Evolutionary conservation across 2,113 vertebrate genomes (phyloP).

Genomic region (Fregetta grallaria): DNA sequence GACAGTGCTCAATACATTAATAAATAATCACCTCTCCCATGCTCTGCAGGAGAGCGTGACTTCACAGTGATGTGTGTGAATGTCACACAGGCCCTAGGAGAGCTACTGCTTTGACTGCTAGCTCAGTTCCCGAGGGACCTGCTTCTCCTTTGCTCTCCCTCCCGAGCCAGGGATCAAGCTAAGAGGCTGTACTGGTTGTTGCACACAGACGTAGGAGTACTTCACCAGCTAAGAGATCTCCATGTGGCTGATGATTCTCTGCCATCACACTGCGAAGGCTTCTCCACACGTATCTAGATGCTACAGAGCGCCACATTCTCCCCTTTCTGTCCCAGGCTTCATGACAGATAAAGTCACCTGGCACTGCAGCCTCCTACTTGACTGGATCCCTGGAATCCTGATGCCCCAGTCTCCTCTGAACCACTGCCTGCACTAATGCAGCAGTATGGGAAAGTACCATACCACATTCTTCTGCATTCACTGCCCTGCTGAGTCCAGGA

Average conservation of each 20-base stretch:
- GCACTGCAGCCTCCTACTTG: background rate
- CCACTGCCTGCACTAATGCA: background rate
- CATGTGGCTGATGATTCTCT: background rate
- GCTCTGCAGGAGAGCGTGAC: slow-evolving; percentile 37
- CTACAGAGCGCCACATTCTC: background rate
- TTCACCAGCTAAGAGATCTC: background rate
- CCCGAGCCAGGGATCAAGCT: background rate
- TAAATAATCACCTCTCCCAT: slow-evolving; percentile 41
- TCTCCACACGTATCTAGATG: background rate
- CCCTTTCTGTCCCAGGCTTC: background rate
- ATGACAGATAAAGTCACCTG: background rate
- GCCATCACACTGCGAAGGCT: background rate
- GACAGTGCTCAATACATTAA: slow-evolving; percentile 17
- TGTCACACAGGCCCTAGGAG: slow-evolving; percentile 17
- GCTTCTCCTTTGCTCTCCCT: background rate
- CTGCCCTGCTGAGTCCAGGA: background rate
- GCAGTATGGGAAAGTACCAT: background rate
- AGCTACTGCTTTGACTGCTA: background rate
- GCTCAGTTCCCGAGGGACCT: background rate
- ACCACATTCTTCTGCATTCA: background rate
- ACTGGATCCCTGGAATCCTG: background rate
- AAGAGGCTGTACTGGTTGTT: background rate
- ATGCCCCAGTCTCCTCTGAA: background rate
- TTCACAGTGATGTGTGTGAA: slow-evolving; percentile 20
- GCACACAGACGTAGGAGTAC: background rate